phyloP scores from a whole-genome alignment of 2,797 vertebrate species.

The Squalus acanthias region DNA sequence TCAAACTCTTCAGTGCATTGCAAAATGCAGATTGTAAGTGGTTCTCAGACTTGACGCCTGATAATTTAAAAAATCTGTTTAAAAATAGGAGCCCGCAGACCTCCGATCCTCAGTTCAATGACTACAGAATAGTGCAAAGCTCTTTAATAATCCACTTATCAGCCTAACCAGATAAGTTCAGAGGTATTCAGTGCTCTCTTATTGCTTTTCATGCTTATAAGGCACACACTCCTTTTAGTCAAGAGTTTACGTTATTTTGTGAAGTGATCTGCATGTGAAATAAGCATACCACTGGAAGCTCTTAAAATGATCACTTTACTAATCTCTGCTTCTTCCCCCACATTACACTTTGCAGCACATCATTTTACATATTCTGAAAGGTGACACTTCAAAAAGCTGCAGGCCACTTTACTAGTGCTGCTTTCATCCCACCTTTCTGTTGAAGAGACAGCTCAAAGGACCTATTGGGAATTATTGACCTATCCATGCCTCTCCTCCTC shows the following conservation, averaged over 20 bases:
- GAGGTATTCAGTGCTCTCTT: not conserved
- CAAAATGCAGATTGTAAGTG: not conserved
- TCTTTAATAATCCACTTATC: constrained; percentile 3
- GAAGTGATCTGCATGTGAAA: not conserved
- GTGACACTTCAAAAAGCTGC: not conserved
- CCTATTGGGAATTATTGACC: constrained; percentile 25
- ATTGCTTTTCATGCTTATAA: not conserved
- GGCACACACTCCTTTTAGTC: not conserved
- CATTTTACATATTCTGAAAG: constrained; percentile 28
- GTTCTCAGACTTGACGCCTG: not conserved
- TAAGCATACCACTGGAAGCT: not conserved
- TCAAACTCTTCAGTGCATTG: not conserved
- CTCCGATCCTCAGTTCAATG: not conserved
- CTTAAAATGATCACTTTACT: not conserved
- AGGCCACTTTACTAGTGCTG: not conserved
- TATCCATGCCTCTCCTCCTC: not conserved
- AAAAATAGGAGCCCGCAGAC: not conserved
- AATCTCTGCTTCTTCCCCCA: not conserved
- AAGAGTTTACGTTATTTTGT: constrained; percentile 4
- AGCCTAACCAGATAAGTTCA: not conserved
- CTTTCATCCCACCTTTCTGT: constrained; percentile 14
- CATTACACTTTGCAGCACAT: not conserved
- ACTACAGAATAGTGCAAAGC: not conserved
- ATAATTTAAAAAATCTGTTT: not conserved
- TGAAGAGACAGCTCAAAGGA: not conserved